Base-by-base conservation (phyloP, 2,888 invertebrate genomes). In the Linyphia triangularis region DNA sequence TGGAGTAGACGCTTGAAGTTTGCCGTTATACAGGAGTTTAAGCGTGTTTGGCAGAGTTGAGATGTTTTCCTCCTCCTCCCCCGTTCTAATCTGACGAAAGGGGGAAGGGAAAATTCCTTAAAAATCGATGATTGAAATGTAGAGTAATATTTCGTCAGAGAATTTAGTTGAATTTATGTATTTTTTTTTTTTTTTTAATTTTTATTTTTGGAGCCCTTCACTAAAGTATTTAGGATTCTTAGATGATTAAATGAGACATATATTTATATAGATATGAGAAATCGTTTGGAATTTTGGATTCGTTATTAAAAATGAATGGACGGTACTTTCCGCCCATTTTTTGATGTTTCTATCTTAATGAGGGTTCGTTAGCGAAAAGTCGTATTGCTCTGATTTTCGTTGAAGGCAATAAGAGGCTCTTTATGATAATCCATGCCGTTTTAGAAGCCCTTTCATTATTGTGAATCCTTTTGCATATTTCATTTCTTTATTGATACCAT, bases 251-350 rank as follows among this genome's bases (percentile, higher is more conserved):
- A 33, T 4, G 5, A 33, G 33, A 33, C 9, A 4, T 33, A 33
- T 33, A 33, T 33, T 6, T 33, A 33, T 33, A 33, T 33, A 33
- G 4, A 9, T 33, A 33, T 6, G 33, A 33, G 63, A 63, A 63
- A 10, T 1, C 43, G 26, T 72, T 43, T 72, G 7, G 70, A 72
- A 72, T 72, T 43, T 43, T 43, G 19, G 70, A 72, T 72, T 72
- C 43, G 1, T 72, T 24, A 72, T 43, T 72, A 72, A 43, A 30
- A 51, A 13, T 51, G 51, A 16, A 28, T 22, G 40, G 70, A 72
- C 4, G 40, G 43, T n/a, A 24, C 13, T 72, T 43, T 67, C 33
- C 16, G 33, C 13, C 16, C 22, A 59, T 16, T 63, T n/a, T 67
- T 67, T 19, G 19, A 67, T 26, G 43, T 72, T 43, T 43, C 22